These are phyloP conservation scores for Hycleus phaleratus DNA, from an alignment of 1,140 invertebrate genomes.

Conservation along the genomic window DNA sequence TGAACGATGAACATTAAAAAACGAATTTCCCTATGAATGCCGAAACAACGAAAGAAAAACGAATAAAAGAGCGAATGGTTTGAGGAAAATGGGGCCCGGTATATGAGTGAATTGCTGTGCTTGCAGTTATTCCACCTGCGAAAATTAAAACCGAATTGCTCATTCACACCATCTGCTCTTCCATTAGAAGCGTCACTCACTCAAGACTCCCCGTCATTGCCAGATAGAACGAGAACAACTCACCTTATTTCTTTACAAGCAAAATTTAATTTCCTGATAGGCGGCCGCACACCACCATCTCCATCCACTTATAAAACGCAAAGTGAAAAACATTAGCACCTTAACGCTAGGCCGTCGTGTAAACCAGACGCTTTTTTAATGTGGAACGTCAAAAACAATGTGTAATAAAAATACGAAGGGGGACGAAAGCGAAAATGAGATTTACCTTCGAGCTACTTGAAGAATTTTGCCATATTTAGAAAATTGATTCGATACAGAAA, in stretches of 20 bases:
- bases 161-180: slow-evolving; percentile 42
- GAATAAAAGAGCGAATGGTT: no score
- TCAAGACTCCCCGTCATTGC: slow-evolving; percentile 32
- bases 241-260: slow-evolving; percentile 41
- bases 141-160: slow-evolving; percentile 42
- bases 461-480: slow-evolving; percentile 19
- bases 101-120: neutral
- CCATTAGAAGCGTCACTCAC: slow-evolving; percentile 39
- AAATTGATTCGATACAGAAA: slow-evolving; percentile 11
- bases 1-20: slow-evolving; percentile 1
- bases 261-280: slow-evolving; percentile 43
- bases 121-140: slow-evolving; percentile 34
- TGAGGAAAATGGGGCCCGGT: no score
- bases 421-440: slow-evolving; percentile 20
- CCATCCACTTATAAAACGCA: slow-evolving; percentile 35
- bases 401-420: slow-evolving; percentile 22
- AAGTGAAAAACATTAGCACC: slow-evolving; percentile 43
- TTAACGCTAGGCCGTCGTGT: slow-evolving; percentile 22
- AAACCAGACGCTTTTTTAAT: slow-evolving; percentile 27
- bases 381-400: slow-evolving; percentile 35
- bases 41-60: neutral
- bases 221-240: slow-evolving; percentile 38
- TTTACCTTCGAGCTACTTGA: slow-evolving; percentile 22
- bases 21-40: slow-evolving; percentile 14
- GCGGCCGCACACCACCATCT: slow-evolving; percentile 19